Conservation (phyloP, 2,113 vertebrate genomes). For the Gambusia holbrooki region DNA sequence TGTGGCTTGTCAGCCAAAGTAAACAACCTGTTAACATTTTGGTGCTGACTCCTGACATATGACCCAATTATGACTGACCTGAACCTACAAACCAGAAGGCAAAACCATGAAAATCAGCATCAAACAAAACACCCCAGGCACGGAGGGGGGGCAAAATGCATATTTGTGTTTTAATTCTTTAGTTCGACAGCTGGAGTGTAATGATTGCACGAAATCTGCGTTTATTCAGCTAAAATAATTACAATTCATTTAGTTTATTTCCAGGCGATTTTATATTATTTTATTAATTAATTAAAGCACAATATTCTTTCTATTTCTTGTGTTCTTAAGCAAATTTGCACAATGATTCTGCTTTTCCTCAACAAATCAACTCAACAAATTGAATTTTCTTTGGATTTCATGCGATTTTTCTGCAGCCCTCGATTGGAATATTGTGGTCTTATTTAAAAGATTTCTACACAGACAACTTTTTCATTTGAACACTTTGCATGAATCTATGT, state of each 20-base stretch:
- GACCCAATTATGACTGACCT: slow-evolving; percentile 27
- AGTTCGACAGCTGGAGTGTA: too few relatives aligned
- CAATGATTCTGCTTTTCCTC: too few relatives aligned
- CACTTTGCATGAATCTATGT: neutral
- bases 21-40: slow-evolving; percentile 9
- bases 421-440: neutral
- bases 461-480: neutral
- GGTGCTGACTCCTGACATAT: slow-evolving; percentile 8
- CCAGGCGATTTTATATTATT: neutral
- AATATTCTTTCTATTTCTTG: too few relatives aligned
- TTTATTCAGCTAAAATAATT: neutral
- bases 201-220: neutral
- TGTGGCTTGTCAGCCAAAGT: slow-evolving; percentile 7
- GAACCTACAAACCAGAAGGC: neutral
- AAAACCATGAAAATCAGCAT: neutral
- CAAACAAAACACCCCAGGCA: neutral
- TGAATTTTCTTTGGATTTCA: neutral
- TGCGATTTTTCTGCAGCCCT: neutral
- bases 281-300: too few relatives aligned
- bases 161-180: too few relatives aligned
- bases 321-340: too few relatives aligned
- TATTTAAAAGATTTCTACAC: neutral
- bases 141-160: too few relatives aligned
- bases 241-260: too few relatives aligned
- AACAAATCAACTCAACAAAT: too few relatives aligned